Evolutionary conservation across 2,888 invertebrate species (phyloP).

Genomic region (Eudasyphora cyanicolor): DNA sequence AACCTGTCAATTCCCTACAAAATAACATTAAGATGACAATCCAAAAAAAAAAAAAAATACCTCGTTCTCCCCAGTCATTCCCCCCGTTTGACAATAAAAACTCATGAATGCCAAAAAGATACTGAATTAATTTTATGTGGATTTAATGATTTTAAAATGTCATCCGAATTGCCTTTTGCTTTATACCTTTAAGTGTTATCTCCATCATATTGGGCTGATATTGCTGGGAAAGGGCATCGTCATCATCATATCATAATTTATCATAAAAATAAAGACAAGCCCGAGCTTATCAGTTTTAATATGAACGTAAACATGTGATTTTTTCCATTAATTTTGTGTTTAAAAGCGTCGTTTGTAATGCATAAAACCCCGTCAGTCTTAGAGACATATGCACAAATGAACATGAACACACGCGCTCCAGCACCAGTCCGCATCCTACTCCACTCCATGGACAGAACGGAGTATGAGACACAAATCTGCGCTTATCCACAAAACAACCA

Average conservation of each 20-base stretch:
- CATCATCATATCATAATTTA: conserved; percentile 43
- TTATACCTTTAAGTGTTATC: background rate
- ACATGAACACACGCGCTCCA: background rate
- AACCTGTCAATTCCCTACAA: background rate
- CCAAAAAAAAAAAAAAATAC: too few species aligned
- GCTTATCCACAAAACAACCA: background rate
- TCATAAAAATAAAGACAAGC: conserved; percentile 37
- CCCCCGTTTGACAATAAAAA: too few species aligned
- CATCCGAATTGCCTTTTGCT: background rate
- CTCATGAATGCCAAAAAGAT: too few species aligned
- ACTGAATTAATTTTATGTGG: background rate
- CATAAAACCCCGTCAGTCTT: background rate
- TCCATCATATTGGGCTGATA: background rate
- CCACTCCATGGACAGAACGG: background rate
- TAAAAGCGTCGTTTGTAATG: conserved; percentile 11
- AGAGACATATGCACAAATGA: conserved; percentile 19
- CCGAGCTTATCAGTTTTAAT: conserved; percentile 50
- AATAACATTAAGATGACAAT: background rate
- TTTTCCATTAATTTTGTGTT: conserved; percentile 48
- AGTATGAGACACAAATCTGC: background rate
- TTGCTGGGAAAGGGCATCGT: background rate
- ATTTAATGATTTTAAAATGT: background rate
- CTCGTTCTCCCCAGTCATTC: background rate
- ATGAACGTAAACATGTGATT: conserved; percentile 37
- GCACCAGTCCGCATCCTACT: background rate